Percentiles rank a stretch among this genome's conserved stretches.
Evolutionary conservation across 92 coral and sea anemone species (phyloP).

Genomic region (Micromussa lordhowensis): DNA sequence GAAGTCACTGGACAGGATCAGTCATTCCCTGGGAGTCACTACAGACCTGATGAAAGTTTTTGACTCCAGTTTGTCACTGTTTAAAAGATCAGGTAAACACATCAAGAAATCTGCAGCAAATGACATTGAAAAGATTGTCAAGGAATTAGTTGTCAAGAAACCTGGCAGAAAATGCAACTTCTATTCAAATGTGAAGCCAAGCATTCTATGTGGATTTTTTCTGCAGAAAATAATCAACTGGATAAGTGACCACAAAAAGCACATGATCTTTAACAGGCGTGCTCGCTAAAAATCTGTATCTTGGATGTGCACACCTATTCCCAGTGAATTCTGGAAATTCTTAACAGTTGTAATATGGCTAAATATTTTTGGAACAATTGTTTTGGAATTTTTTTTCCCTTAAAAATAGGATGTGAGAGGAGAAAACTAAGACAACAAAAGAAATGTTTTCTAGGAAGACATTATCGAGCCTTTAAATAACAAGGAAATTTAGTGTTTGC

Average conservation of each 20-base stretch:
- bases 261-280: constrained; percentile 67
- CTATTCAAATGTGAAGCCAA: constrained; percentile 59
- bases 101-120: constrained; percentile 54
- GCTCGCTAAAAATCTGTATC: constrained; percentile 32
- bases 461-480: too few species aligned
- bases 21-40: constrained; percentile 80
- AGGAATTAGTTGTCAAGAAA: constrained; percentile 61
- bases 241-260: constrained; percentile 71
- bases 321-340: too few species aligned
- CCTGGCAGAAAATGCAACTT: constrained; percentile 68
- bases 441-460: too few species aligned
- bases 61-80: constrained; percentile 56
- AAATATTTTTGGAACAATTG: too few species aligned
- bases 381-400: too few species aligned
- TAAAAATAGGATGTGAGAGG: too few species aligned
- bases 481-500: too few species aligned
- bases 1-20: constrained; percentile 70
- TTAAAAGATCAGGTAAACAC: constrained; percentile 74
- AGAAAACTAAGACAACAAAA: too few species aligned
- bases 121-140: constrained; percentile 67
- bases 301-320: too few species aligned
- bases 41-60: constrained; percentile 48
- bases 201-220: constrained; percentile 66
- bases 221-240: constrained; percentile 70
- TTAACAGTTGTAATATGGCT: too few species aligned